These are phyloP conservation scores for Semnornis frantzii DNA, from an alignment of 2,113 vertebrate genomes.

Conservation along the genomic window DNA sequence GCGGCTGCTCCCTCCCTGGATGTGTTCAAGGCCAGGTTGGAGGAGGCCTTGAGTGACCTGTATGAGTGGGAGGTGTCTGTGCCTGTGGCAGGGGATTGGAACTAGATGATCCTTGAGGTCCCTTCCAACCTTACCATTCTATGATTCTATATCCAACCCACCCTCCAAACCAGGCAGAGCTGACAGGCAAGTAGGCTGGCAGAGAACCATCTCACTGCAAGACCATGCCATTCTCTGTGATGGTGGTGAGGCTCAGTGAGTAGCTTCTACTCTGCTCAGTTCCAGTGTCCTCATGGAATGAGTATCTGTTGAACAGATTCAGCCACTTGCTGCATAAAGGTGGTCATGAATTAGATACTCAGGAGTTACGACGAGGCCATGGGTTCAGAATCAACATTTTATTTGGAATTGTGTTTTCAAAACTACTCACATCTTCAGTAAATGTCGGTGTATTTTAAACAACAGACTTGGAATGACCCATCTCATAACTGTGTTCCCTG, in stretches of 20 bases:
- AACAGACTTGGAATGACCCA: not conserved
- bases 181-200: not conserved
- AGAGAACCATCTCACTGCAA: accelerated
- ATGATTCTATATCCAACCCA: accelerated
- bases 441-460: not conserved
- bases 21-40: too few relatives aligned
- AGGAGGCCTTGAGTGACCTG: too few relatives aligned
- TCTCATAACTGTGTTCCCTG: not conserved
- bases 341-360: not conserved
- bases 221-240: accelerated
- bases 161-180: not conserved
- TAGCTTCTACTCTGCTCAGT: not conserved
- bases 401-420: not conserved
- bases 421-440: not conserved
- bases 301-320: not conserved
- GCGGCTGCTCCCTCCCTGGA: too few relatives aligned
- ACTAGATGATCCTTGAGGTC: too few relatives aligned
- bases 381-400: not conserved
- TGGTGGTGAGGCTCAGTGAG: accelerated
- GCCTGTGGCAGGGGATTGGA: too few relatives aligned
- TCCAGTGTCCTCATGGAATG: accelerated
- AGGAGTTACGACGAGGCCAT: accelerated
- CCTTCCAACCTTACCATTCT: too few relatives aligned
- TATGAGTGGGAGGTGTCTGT: too few relatives aligned
- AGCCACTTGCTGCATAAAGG: not conserved